Base-by-base conservation (phyloP, 1,140 invertebrate species). In the Gryon sp. region DNA sequence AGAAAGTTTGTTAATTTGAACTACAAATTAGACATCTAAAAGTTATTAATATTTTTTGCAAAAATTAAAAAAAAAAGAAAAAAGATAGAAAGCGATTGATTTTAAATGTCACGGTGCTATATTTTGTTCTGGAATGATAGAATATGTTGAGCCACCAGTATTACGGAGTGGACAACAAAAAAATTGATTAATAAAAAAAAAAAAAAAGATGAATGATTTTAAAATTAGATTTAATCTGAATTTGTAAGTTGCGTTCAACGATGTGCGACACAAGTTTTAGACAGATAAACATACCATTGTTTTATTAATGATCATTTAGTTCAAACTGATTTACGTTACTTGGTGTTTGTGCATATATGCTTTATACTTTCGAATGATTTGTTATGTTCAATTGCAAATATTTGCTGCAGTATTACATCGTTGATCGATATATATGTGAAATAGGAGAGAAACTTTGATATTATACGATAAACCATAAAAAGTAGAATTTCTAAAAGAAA, bases 371-470 rank as follows among this genome's bases (percentile, higher is more conserved):
- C 22, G 30, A 50, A 73, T 57, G 19, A 34, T 32, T 48, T 52
- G 20, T 48, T 28, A 63, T 34, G 46, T 57, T 57, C 38, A 57
- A 34, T 73, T 63, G 50, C 32, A 57, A 65, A 65, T 45, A 19
- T 63, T 73, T 15, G 20, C 43, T 63, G 41, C 68, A 73, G 68
- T 73, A 73, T 73, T 73, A 73, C 48, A 55, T 62, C 24, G 48
- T 63, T 62, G 55, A 60, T 45, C 55, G 38, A 70, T 52, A 50
- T 22, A 68, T 11, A 20, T 11, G 20, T 34, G 40, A 46, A 68
- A 57, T 32, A 55, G n/a, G 12, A 50, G 8, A 59, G 8, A 69
- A 69, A 59, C 53, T 26, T 43, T 19, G 53, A 59, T 52, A 69
- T 60, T 59, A 52, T 43, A 45, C 8, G 9, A 69, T 48, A 52